phyloP scores from a whole-genome alignment of 2,113 vertebrate species.

The Pterocles burchelli region DNA sequence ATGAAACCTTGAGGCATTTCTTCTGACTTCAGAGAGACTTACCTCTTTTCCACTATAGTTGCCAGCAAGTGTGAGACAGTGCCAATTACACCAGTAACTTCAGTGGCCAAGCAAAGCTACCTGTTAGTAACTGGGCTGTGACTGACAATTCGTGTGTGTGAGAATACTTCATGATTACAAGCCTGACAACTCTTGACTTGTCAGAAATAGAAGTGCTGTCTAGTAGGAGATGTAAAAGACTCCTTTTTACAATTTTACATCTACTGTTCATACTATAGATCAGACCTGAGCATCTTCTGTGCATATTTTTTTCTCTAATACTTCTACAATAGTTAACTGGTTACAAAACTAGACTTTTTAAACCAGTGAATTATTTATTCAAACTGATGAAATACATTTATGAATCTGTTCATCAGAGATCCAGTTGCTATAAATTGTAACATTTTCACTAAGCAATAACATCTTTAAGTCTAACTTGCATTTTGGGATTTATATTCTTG shows the following conservation, averaged over 20 bases:
- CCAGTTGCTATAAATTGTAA: background rate
- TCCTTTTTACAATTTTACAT: background rate
- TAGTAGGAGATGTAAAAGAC: background rate
- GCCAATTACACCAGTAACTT: background rate
- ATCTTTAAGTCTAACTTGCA: background rate
- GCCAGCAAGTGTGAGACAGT: background rate
- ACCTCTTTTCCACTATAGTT: accelerated
- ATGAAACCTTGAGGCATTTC: background rate
- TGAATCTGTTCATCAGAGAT: background rate
- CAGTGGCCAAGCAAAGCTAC: background rate
- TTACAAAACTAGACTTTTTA: background rate
- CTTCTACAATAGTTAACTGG: background rate
- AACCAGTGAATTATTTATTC: background rate
- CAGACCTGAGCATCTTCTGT: background rate
- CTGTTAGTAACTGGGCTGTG: background rate
- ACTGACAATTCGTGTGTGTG: background rate
- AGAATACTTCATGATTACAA: background rate
- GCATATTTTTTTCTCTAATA: background rate
- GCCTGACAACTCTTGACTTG: background rate
- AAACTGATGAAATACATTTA: background rate
- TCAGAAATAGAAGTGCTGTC: background rate
- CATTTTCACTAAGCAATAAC: background rate
- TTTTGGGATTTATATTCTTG: slow-evolving; percentile 2
- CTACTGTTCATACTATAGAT: background rate
- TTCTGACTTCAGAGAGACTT: background rate